Conservation (phyloP, 2,113 vertebrate species). For the Podarcis muralis region DNA sequence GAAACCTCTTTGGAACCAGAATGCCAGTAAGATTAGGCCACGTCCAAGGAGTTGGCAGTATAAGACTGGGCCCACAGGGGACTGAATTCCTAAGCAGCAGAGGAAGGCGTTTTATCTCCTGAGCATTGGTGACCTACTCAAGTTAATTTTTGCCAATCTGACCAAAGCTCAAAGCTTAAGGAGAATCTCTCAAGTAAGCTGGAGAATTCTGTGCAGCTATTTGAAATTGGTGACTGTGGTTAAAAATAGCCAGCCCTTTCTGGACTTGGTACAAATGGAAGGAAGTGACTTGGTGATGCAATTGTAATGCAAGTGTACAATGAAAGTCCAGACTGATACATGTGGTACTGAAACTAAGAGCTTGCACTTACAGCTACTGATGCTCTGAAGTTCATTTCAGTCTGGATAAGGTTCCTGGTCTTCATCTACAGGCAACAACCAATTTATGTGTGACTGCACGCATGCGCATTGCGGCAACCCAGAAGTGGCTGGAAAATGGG, state of each 20-base stretch:
- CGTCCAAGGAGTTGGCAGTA: background rate
- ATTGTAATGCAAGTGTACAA: background rate
- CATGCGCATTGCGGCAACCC: too few relatives aligned
- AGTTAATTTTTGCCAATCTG: background rate
- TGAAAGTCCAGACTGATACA: background rate
- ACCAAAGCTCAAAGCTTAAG: background rate
- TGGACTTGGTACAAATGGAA: background rate
- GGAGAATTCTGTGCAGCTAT: conserved; percentile 33
- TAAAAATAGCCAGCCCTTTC: background rate
- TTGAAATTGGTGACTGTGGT: conserved; percentile 24
- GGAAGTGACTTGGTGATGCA: background rate
- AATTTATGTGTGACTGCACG: too few relatives aligned
- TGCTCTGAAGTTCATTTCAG: background rate
- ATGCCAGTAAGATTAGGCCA: background rate
- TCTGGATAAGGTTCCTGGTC: background rate
- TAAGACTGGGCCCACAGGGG: background rate
- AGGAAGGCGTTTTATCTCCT: background rate
- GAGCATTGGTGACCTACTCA: background rate
- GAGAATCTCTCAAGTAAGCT: conserved; percentile 40
- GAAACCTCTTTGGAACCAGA: background rate
- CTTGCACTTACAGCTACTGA: background rate
- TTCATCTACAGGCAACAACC: too few relatives aligned
- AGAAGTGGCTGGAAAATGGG: too few relatives aligned
- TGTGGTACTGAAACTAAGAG: background rate
- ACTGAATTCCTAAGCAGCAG: background rate